These are phyloP conservation scores for Pipa parva DNA, from an alignment of 2,113 vertebrate species.

Conservation along the genomic window DNA sequence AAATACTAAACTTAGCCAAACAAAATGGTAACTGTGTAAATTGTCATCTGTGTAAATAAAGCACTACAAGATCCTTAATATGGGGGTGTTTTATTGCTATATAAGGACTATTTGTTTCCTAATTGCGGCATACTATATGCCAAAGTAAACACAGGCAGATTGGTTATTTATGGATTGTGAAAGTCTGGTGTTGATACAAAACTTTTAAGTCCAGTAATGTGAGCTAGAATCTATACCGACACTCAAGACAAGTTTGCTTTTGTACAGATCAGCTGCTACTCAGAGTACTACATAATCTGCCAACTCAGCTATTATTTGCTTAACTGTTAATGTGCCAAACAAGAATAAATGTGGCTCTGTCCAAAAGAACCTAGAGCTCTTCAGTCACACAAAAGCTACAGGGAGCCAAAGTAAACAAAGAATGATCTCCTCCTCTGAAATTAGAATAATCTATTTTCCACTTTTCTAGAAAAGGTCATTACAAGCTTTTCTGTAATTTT, in stretches of 20 bases:
- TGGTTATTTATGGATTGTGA: conserved; percentile 3
- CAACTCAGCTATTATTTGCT: conserved; percentile 34
- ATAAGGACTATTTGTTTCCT: neutral
- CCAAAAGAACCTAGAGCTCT: neutral
- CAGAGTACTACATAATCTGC: conserved; percentile 30
- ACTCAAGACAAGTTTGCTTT: conserved; percentile 42
- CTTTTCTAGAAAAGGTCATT: too few species aligned
- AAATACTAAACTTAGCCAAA: too few species aligned
- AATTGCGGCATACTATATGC: neutral
- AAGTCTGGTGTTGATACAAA: conserved; percentile 4
- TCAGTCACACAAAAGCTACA: neutral
- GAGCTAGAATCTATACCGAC: conserved; percentile 39
- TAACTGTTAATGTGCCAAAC: conserved; percentile 15
- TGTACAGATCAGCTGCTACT: conserved; percentile 42
- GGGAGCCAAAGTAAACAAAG: neutral
- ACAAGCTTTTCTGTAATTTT: too few species aligned
- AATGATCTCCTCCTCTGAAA: too few species aligned
- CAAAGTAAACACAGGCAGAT: conserved; percentile 2
- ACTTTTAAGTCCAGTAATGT: conserved; percentile 43
- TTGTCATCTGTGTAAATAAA: too few species aligned
- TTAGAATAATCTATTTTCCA: too few species aligned
- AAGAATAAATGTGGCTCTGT: conserved; percentile 25
- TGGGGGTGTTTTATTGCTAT: neutral
- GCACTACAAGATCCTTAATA: too few species aligned
- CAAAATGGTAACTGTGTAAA: too few species aligned